Conservation (phyloP, 2,888 invertebrate species). For the Leptopterna dolabrata region DNA sequence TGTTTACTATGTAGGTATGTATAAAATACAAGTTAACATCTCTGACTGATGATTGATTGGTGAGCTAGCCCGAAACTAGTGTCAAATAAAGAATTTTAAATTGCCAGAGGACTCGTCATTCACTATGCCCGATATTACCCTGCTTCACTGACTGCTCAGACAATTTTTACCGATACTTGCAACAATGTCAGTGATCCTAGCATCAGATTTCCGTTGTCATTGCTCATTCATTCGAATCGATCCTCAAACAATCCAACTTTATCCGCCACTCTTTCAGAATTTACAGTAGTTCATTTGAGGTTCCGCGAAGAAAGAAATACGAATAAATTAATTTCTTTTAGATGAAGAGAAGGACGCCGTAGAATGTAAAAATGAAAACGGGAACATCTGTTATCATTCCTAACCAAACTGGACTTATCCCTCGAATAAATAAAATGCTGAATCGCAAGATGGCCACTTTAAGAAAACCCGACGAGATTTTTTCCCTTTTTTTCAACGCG, state of each 20-base stretch:
- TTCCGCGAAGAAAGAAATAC: background rate
- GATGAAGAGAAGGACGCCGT: background rate
- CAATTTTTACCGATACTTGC: no score
- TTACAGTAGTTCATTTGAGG: background rate
- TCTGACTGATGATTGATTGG: no score
- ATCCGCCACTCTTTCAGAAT: background rate
- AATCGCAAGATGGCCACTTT: background rate
- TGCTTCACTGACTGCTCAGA: no score
- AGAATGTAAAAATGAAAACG: background rate
- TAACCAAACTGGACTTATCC: background rate
- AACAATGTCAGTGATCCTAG: no score
- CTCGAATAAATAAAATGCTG: background rate
- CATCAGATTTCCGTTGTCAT: no score
- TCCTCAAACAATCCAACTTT: background rate
- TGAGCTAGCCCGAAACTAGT: no score
- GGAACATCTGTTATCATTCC: background rate
- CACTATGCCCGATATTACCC: no score
- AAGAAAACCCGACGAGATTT: background rate
- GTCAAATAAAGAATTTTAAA: no score
- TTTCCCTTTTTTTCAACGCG: background rate
- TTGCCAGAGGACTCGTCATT: no score
- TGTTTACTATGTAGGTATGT: no score
- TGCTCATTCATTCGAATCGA: no score
- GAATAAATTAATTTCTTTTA: background rate
- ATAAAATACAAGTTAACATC: no score